Evolutionary conservation across 2,888 invertebrate genomes (phyloP).

Genomic region (Melitaea athalia): DNA sequence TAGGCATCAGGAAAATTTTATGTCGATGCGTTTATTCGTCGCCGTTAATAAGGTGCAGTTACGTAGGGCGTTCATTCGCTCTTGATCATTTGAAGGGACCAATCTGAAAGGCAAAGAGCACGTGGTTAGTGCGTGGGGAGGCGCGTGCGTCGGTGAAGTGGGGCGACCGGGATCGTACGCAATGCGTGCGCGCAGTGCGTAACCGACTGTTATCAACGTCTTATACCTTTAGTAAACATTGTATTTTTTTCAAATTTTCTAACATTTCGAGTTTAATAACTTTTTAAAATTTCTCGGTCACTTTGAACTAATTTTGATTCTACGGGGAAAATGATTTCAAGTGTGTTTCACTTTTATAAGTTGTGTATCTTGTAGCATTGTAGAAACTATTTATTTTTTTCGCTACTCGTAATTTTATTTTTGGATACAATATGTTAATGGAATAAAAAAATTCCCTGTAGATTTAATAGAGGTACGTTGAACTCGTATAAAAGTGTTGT

Average conservation of each 20-base stretch:
- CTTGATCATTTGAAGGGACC: slow-evolving; percentile 63
- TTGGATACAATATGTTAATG: background rate
- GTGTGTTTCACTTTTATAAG: too few species aligned
- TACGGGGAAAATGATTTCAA: too few species aligned
- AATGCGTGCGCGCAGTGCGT: slow-evolving; percentile 71
- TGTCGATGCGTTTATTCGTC: slow-evolving; percentile 61
- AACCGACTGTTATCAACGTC: slow-evolving; percentile 39
- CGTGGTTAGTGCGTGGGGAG: slow-evolving; percentile 57
- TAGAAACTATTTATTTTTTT: too few species aligned
- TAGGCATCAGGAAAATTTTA: slow-evolving; percentile 51
- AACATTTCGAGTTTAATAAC: too few species aligned
- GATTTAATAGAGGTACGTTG: background rate
- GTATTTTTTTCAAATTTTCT: too few species aligned
- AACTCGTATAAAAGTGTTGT: background rate
- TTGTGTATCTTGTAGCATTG: too few species aligned
- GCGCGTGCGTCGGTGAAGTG: slow-evolving; percentile 56
- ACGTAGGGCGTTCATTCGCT: slow-evolving; percentile 62
- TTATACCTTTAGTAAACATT: background rate
- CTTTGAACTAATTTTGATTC: too few species aligned
- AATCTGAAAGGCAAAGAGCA: slow-evolving; percentile 63
- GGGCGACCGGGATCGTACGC: slow-evolving; percentile 66
- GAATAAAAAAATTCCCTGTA: background rate
- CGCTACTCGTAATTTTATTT: too few species aligned
- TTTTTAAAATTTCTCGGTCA: too few species aligned
- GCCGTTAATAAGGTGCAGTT: slow-evolving; percentile 44